Percentiles rank a stretch among this genome's conserved stretches.
Evolutionary conservation across 2,888 invertebrate genomes (phyloP).

Genomic region (Drosophila neoperkinsi): DNA sequence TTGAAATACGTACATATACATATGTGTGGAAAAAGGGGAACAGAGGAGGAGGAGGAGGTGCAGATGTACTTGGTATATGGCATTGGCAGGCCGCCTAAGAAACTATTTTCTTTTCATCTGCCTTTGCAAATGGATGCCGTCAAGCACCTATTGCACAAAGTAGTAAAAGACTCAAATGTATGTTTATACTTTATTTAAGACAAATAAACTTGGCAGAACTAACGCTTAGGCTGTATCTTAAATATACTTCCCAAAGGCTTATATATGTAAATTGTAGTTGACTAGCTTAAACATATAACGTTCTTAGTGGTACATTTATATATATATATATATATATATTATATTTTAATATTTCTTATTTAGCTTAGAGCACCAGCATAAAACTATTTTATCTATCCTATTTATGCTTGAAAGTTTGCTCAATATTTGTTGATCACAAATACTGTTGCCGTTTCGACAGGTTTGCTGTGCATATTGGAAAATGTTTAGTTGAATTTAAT

Average conservation of each 20-base stretch:
- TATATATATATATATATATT: neutral
- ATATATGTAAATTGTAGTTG: neutral
- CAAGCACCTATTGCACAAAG: conserved; percentile 56
- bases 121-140: conserved; percentile 34
- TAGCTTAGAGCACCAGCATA: neutral
- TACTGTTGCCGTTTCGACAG: neutral
- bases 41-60: neutral
- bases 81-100: conserved; percentile 57
- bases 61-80: conserved; percentile 35
- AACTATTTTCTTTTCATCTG: conserved; percentile 76
- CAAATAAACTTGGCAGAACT: neutral
- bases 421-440: neutral
- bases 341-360: neutral
- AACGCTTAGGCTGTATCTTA: neutral
- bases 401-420: conserved; percentile 8
- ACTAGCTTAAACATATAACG: neutral
- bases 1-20: conserved; percentile 23
- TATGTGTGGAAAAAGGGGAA: neutral
- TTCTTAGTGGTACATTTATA: too few species aligned
- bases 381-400: neutral
- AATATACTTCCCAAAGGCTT: neutral
- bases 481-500: conserved; percentile 33
- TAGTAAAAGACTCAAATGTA: conserved; percentile 16
- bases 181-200: neutral
- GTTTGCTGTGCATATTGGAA: conserved; percentile 4